Percentiles rank a stretch among this genome's conserved stretches.
These are phyloP conservation scores for Trachythela sp. DNA, from an alignment of 64 coral and sea anemone genomes.

Conservation along the genomic window DNA sequence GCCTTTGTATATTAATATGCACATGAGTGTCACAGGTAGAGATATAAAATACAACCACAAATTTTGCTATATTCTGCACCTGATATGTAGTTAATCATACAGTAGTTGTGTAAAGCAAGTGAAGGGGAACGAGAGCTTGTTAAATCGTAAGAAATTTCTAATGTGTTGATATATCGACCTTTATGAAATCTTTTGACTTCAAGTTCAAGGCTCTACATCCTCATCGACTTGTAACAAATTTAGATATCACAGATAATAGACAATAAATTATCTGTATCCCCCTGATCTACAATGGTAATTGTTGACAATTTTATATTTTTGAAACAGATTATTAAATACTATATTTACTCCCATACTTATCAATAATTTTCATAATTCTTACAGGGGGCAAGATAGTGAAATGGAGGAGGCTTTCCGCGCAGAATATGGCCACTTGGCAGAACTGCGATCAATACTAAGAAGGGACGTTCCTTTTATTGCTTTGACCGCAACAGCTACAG, in stretches of 20 bases:
- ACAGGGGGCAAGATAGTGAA: background rate
- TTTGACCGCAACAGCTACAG: constrained; percentile 30
- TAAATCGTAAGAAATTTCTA: too few relatives aligned
- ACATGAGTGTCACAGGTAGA: too few relatives aligned
- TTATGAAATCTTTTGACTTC: too few relatives aligned
- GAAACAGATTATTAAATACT: background rate
- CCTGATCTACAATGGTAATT: background rate
- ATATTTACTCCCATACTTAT: background rate
- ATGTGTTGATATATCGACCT: too few relatives aligned
- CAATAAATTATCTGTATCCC: too few relatives aligned
- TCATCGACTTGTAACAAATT: too few relatives aligned
- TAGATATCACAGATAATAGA: too few relatives aligned
- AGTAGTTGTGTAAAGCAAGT: background rate
- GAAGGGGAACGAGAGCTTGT: background rate
- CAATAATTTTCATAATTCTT: background rate
- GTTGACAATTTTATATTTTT: background rate
- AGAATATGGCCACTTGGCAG: background rate
- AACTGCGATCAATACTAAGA: background rate
- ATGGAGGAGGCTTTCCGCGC: background rate
- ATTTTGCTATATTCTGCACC: too few relatives aligned
- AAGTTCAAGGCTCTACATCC: too few relatives aligned
- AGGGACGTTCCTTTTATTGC: constrained; percentile 24
- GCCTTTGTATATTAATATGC: too few relatives aligned
- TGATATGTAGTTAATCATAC: background rate
- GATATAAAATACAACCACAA: too few relatives aligned